phyloP scores from a whole-genome alignment of 2,888 invertebrate species.

The Coelinius sp. region DNA sequence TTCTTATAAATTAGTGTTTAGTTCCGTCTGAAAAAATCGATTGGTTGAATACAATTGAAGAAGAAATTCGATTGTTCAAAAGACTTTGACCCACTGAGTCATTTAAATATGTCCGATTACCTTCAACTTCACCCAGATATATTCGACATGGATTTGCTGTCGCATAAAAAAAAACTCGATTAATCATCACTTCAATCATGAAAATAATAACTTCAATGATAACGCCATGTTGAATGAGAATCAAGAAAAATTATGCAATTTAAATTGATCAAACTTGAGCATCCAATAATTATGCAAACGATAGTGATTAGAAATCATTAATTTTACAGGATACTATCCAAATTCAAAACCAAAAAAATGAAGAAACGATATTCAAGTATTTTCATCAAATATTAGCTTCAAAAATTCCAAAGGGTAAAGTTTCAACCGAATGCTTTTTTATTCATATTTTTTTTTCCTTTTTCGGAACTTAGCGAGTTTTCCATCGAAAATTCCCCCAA shows the following conservation, averaged over 20 bases:
- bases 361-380: too few species aligned
- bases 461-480: background rate
- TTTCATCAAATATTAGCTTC: too few species aligned
- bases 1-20: background rate
- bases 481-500: too few species aligned
- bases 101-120: background rate
- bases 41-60: background rate
- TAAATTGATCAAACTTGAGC: too few species aligned
- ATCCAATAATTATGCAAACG: background rate
- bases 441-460: too few species aligned
- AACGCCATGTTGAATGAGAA: background rate
- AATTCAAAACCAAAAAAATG: too few species aligned
- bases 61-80: background rate
- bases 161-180: background rate
- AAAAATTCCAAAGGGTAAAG: too few species aligned
- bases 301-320: too few species aligned
- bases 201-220: too few species aligned
- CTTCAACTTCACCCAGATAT: background rate
- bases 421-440: too few species aligned
- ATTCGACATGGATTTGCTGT: background rate
- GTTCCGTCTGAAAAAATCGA: background rate
- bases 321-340: too few species aligned
- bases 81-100: slow-evolving; percentile 1
- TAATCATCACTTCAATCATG: background rate
- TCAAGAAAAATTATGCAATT: background rate